Conservation (phyloP, 2,113 vertebrate species). For the Leucoraja erinaceus region DNA sequence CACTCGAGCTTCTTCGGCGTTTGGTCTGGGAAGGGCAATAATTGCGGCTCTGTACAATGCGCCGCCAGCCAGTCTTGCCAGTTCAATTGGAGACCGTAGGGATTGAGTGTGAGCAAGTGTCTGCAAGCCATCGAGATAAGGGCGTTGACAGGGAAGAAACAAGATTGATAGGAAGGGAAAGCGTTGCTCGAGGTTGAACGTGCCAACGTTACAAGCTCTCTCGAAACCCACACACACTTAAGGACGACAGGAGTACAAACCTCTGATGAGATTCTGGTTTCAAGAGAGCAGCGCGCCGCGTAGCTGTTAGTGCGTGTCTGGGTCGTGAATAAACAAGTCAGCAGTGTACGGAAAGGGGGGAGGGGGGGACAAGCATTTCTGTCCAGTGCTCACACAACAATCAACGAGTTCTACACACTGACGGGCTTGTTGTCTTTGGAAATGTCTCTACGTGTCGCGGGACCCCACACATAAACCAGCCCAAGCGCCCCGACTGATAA, state of each 20-base stretch:
- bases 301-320: neutral
- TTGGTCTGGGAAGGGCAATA: neutral
- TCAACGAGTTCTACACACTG: neutral
- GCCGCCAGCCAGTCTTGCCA: too few species aligned
- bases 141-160: neutral
- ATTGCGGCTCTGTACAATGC: neutral
- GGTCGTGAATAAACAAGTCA: constrained; percentile 2
- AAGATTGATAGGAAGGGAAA: neutral
- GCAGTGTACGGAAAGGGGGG: too few species aligned
- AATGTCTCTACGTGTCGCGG: neutral
- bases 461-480: neutral
- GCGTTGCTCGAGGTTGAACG: neutral
- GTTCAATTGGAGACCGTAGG: neutral
- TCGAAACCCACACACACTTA: neutral
- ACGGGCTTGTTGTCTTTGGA: neutral
- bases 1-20: too few species aligned
- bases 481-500: neutral
- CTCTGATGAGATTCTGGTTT: neutral
- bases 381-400: neutral
- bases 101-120: too few species aligned
- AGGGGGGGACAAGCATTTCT: neutral
- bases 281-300: neutral
- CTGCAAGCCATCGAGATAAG: neutral
- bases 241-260: neutral
- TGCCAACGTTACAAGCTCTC: neutral